phyloP scores from a whole-genome alignment of 2,888 invertebrate species.

The Patella depressa region DNA sequence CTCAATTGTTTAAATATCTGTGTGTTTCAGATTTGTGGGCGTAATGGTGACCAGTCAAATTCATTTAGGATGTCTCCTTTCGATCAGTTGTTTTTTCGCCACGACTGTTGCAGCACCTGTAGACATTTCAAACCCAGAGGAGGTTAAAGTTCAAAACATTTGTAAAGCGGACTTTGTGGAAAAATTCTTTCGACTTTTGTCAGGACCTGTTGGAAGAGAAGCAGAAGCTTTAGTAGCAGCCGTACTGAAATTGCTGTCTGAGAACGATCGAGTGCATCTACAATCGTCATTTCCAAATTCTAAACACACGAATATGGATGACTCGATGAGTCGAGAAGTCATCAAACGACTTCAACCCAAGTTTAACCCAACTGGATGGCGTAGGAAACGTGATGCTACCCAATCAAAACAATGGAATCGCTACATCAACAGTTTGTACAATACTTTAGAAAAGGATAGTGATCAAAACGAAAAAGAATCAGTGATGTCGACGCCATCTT shows the following conservation, averaged over 20 bases:
- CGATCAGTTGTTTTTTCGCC: too few relatives aligned
- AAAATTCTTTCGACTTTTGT: conserved; percentile 19
- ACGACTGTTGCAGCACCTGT: too few relatives aligned
- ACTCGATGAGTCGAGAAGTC: too few relatives aligned
- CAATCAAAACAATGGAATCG: neutral
- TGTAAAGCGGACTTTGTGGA: conserved; percentile 22
- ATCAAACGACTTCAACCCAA: neutral
- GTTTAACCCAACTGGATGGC: neutral
- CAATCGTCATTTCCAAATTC: too few relatives aligned
- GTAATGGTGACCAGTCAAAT: too few relatives aligned
- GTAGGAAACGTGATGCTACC: neutral
- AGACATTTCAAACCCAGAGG: too few relatives aligned
- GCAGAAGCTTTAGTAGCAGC: conserved; percentile 19
- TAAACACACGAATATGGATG: too few relatives aligned
- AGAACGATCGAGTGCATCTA: conserved; percentile 18
- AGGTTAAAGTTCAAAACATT: too few relatives aligned
- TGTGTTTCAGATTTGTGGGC: too few relatives aligned
- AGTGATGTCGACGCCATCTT: neutral
- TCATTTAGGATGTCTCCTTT: too few relatives aligned
- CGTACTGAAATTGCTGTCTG: conserved; percentile 17
- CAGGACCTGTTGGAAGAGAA: conserved; percentile 21
- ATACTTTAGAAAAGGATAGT: neutral
- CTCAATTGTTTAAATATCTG: too few relatives aligned
- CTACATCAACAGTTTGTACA: neutral
- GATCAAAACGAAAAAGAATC: neutral